Base-by-base conservation (phyloP, 2,888 invertebrate species). In the Acronicta psi region DNA sequence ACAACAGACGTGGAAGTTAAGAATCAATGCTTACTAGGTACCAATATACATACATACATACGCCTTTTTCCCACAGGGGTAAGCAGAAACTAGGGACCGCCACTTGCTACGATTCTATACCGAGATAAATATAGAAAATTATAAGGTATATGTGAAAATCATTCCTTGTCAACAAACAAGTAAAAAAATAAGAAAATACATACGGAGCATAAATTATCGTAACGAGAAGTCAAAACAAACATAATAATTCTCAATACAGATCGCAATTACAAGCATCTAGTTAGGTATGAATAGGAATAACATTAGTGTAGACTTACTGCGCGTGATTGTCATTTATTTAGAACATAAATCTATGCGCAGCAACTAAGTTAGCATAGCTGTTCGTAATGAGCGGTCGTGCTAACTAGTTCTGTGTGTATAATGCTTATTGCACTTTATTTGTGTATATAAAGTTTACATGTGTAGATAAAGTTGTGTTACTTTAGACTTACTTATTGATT, bases 271-370 rank as follows among this genome's bases (percentile, higher is more conserved):
- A 54, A 50, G 50, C 10, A 37, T 36, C 43, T 41, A 40, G 34
- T 17, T 54, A 45, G 37, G 36, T 29, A 44, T 51, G 71, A 68
- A 68, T 65, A 70, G 42, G 51, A 47, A 59, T 71, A 38, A 42
- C 66, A 65, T 71, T 65, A 66, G 37, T 11, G 49, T 47, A 37
- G 55, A 66, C 41, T 55, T 55, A 55, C 6, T 50, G 66, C 67
- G 66, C 71, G 58, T 65, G 66, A 70, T 68, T 68, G 67, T 68
- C 71, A 59, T 68, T 70, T 65, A 68, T 65, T 66, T 54, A 55
- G 37, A 47, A 8, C 59, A 68, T 70, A 70, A 68, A 66, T 69
- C 67, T 53, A 55, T 42, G 31, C 37, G n/a, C 59, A 40, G 38
- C 53, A 41, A 64, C 56, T 50, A 50, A 47, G 59, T 49, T 31